Conservation (phyloP, 64 coral and sea anemone species). For the Anthopleura sola region DNA sequence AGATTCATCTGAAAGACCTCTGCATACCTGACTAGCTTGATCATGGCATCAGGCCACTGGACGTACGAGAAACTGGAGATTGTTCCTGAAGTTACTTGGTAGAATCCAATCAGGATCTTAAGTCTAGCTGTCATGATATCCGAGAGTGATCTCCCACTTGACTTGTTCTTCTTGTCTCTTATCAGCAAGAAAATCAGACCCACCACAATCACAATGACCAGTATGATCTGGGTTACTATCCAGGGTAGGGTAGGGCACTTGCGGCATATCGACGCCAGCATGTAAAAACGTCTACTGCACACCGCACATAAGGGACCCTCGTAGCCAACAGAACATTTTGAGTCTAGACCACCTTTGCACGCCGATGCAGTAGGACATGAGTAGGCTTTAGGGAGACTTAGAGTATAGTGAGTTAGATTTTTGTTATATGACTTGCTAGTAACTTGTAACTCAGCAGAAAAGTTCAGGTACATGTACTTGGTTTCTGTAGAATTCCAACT, state of each 20-base stretch:
- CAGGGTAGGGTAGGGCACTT: constrained; percentile 23
- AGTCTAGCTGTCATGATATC: constrained; percentile 6
- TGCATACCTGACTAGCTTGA: constrained; percentile 43
- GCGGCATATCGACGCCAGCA: neutral
- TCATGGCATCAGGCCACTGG: constrained; percentile 34
- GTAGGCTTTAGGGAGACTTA: constrained; percentile 3
- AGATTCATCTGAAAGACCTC: constrained; percentile 47
- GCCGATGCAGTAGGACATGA: neutral
- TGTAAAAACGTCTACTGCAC: neutral
- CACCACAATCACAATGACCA: neutral
- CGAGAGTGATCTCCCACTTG: constrained; percentile 10
- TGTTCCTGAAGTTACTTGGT: constrained; percentile 54
- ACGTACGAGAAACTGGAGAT: constrained; percentile 52
- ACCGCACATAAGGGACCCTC: constrained; percentile 25
- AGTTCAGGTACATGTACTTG: neutral
- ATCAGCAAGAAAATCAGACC: neutral
- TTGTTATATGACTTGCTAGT: neutral
- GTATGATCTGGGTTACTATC: constrained; percentile 1
- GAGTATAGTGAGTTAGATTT: neutral
- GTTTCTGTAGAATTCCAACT: constrained; percentile 1
- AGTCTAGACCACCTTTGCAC: constrained; percentile 23
- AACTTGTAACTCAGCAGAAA: neutral
- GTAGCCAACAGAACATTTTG: constrained; percentile 22
- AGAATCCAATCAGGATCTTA: constrained; percentile 49
- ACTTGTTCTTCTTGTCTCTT: neutral